Base-by-base conservation (phyloP, 2,888 invertebrate genomes). In the Protula sp. region DNA sequence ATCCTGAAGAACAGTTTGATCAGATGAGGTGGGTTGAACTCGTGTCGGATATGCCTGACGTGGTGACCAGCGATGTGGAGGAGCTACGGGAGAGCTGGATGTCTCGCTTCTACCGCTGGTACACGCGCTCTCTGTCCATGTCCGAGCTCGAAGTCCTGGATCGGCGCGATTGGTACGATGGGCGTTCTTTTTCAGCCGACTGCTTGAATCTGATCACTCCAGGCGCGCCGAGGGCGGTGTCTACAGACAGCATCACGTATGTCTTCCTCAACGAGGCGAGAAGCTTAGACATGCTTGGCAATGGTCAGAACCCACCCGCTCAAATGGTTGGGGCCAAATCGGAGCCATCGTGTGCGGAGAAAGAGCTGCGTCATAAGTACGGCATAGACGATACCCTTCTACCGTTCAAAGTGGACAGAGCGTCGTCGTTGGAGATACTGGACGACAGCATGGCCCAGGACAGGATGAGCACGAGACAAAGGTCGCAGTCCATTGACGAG, bases 231-330 rank as follows among this genome's bases (percentile, higher is more conserved):
- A 4, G 53, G 24, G 30, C 57, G n/a, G 54, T 55, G 3, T 60
- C 60, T 2, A 55, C 26, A 27, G 63, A 63, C 48, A 63, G 60
- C 53, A 60, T 63, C 31, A 63, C 63, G 9, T 63, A 57, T 48
- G 59, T 63, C 9, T 63, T 63, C 53, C 30, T 63, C 55, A 63
- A 52, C 31, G 30, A 53, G 3, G 47, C 57, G 3, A 28, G 38
- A 14, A 59, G 59, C 26, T 29, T 30, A 19, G 59, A 56, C 1
- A 47, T 28, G 22, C 29, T 55, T 50, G 52, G n/a, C 1, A 2
- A 28, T 28, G 27, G 30, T 38, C 14, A 5, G 14, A 50, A 26
- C 24, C 5, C 5, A 24, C 5, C 19, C 19, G 14, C 9, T 24
- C 50, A 50, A 22, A 50, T 9, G 19, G 19, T 50, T 5, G 5